phyloP scores from a whole-genome alignment of 2,888 invertebrate species.

The Phoenoteleia sp. region DNA sequence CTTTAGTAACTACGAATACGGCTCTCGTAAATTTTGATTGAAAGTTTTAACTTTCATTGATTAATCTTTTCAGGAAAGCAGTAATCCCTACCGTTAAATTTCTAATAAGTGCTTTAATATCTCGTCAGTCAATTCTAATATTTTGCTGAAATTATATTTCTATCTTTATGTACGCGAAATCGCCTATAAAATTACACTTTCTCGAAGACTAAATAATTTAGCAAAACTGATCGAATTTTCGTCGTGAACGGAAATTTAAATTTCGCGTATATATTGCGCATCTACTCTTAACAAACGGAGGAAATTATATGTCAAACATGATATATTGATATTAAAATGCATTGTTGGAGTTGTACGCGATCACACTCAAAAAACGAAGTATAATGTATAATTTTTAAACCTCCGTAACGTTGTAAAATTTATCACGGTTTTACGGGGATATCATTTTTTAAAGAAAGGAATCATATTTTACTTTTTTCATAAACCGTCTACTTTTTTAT shows the following conservation, averaged over 20 bases:
- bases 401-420: neutral
- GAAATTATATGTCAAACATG: slow-evolving; percentile 8
- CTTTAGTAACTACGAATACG: slow-evolving; percentile 5
- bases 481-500: too few species aligned
- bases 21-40: slow-evolving; percentile 18
- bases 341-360: neutral
- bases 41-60: neutral
- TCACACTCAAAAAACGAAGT: neutral
- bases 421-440: neutral
- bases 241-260: neutral
- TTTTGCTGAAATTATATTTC: neutral
- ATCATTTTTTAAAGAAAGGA: neutral
- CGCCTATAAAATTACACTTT: neutral
- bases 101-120: slow-evolving; percentile 1
- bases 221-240: neutral
- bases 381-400: neutral
- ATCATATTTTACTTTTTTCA: neutral
- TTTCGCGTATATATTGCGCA: neutral
- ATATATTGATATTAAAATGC: slow-evolving; percentile 7
- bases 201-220: too few species aligned
- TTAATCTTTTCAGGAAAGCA: neutral
- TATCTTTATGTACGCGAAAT: neutral
- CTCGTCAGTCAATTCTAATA: neutral
- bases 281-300: neutral
- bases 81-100: slow-evolving; percentile 2